Percentiles rank a stretch among this genome's conserved stretches.
phyloP scores from a whole-genome alignment of 2,113 vertebrate genomes.

The Oxyruncus cristatus region DNA sequence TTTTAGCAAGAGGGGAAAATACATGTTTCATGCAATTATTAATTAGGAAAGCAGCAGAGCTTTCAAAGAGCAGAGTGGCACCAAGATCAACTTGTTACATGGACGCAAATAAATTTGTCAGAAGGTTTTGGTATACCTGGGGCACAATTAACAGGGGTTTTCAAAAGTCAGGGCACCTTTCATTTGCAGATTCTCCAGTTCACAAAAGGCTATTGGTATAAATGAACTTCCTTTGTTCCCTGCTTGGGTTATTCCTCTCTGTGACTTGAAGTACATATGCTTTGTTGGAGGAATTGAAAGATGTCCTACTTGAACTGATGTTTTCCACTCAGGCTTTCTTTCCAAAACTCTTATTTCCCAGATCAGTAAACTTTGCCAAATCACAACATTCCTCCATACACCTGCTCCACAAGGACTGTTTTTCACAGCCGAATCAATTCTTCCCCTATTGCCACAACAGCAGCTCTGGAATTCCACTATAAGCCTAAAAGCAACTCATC shows the following conservation, averaged over 20 bases:
- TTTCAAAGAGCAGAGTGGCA: not conserved
- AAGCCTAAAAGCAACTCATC: not conserved
- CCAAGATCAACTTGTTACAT: not conserved
- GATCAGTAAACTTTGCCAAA: not conserved
- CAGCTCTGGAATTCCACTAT: not conserved
- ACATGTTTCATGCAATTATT: not conserved
- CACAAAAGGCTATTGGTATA: constrained; percentile 7
- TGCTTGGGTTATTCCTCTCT: constrained; percentile 16
- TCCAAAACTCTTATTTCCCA: not conserved
- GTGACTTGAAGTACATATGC: not conserved
- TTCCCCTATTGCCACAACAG: not conserved
- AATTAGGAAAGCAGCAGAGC: not conserved
- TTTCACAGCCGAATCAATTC: not conserved
- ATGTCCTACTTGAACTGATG: not conserved
- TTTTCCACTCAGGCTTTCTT: not conserved
- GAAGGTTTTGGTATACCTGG: not conserved
- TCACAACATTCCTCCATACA: not conserved
- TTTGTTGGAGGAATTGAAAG: not conserved
- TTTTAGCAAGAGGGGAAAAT: not conserved
- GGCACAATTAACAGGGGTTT: not conserved
- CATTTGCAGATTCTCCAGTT: constrained; percentile 1
- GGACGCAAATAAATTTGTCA: not conserved
- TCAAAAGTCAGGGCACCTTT: not conserved
- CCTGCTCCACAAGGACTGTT: not conserved
- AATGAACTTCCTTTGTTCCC: constrained; percentile 28